Evolutionary conservation across 2,797 vertebrate species (phyloP).

Genomic region (Galaxias olidus): DNA sequence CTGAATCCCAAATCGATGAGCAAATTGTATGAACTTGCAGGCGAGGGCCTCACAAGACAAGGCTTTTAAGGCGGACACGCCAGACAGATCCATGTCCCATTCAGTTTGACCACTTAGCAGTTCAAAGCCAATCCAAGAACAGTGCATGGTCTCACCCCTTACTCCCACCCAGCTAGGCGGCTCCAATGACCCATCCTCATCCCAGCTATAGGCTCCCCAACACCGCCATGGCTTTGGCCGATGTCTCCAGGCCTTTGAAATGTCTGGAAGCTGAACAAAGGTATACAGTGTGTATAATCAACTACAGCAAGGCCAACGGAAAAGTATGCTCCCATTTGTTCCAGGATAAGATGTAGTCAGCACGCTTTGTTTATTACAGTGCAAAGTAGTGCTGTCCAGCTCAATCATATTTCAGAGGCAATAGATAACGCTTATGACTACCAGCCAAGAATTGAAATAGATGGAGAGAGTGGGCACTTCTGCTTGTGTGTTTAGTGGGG

Average conservation of each 20-base stretch:
- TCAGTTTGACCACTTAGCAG: not conserved
- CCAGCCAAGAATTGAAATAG: constrained; percentile 53
- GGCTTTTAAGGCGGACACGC: not conserved
- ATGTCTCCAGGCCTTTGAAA: constrained; percentile 52
- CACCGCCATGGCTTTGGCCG: constrained; percentile 18
- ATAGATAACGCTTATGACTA: constrained; percentile 64
- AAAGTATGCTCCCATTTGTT: constrained; percentile 43
- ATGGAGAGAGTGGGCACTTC: constrained; percentile 32
- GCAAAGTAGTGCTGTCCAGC: constrained; percentile 64
- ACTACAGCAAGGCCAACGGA: constrained; percentile 47
- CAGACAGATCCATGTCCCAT: too few species aligned
- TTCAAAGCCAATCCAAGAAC: not conserved
- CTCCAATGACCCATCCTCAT: constrained; percentile 27
- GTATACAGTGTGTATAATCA: constrained; percentile 37
- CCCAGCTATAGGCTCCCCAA: constrained; percentile 17
- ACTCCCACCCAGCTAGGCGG: not conserved
- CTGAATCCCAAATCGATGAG: not conserved
- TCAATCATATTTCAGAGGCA: constrained; percentile 55
- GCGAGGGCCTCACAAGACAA: not conserved
- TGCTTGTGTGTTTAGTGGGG: constrained; percentile 28
- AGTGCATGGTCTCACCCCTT: not conserved
- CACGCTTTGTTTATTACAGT: constrained; percentile 57
- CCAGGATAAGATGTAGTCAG: constrained; percentile 25
- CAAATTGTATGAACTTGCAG: not conserved
- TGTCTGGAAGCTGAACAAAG: constrained; percentile 43